Conservation (phyloP, 2,888 invertebrate genomes). For the Lithosia quadra region DNA sequence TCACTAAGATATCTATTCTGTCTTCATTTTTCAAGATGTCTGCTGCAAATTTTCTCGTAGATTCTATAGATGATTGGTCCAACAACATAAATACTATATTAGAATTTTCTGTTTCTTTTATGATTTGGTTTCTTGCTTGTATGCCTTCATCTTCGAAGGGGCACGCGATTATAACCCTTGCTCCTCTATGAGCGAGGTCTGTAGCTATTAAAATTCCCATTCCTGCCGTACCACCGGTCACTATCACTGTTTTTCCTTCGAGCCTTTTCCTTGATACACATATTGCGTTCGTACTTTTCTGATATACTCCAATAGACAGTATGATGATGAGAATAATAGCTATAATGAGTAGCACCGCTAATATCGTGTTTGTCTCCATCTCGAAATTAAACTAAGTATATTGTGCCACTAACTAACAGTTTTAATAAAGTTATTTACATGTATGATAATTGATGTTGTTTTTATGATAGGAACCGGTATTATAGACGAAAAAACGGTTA, state of each 20-base stretch:
- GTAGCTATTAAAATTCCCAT: slow-evolving; percentile 65
- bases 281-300: slow-evolving; percentile 46
- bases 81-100: slow-evolving; percentile 89
- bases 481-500: too few relatives aligned
- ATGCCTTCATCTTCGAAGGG: slow-evolving; percentile 64
- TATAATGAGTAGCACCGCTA: not conserved
- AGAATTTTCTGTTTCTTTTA: slow-evolving; percentile 86
- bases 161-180: slow-evolving; percentile 67
- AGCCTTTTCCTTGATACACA: slow-evolving; percentile 32
- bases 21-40: slow-evolving; percentile 89
- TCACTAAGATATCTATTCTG: slow-evolving; percentile 92
- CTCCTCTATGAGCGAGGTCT: slow-evolving; percentile 66
- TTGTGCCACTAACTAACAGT: not conserved
- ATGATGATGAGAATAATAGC: slow-evolving; percentile 8
- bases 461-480: not conserved
- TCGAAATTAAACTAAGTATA: not conserved
- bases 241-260: slow-evolving; percentile 41
- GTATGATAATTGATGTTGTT: not conserved
- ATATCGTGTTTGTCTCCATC: not conserved
- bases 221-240: slow-evolving; percentile 70
- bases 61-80: slow-evolving; percentile 90
- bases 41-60: slow-evolving; percentile 91
- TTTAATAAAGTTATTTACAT: not conserved
- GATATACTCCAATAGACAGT: slow-evolving; percentile 14
- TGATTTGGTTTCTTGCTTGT: slow-evolving; percentile 84